Evolutionary conservation across 2,888 invertebrate genomes (phyloP).

Genomic region (Epinotia demarniana): DNA sequence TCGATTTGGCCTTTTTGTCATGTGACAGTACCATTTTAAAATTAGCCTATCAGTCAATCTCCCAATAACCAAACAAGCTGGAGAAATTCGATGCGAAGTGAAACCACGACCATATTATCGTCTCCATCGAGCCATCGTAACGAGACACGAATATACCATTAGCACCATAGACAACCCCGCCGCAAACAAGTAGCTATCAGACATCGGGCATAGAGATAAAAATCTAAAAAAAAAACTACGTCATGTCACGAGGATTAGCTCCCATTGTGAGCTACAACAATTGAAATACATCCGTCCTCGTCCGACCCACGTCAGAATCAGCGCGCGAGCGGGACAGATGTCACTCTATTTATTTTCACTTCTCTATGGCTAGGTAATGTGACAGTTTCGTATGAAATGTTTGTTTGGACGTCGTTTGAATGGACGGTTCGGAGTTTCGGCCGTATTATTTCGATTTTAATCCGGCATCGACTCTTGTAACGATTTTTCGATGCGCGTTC

Average conservation of each 20-base stretch:
- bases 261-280: conserved; percentile 79
- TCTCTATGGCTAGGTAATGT: conserved; percentile 77
- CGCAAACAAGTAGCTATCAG: conserved; percentile 78
- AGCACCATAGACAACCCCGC: conserved; percentile 68
- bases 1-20: not conserved
- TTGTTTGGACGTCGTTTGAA: conserved; percentile 76
- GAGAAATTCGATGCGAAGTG: conserved; percentile 35
- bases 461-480: conserved; percentile 63
- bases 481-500: conserved; percentile 49
- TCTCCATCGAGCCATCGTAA: conserved; percentile 56
- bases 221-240: conserved; percentile 66
- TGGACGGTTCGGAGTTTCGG: conserved; percentile 67
- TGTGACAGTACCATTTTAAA: conserved; percentile 18
- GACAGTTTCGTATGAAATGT: conserved; percentile 82
- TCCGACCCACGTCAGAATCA: conserved; percentile 56
- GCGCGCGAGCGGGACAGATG: conserved; percentile 64
- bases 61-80: conserved; percentile 28
- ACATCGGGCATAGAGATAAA: conserved; percentile 73
- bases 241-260: conserved; percentile 81
- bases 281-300: conserved; percentile 73
- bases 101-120: conserved; percentile 38
- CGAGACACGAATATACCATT: conserved; percentile 79
- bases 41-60: conserved; percentile 32
- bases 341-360: conserved; percentile 78
- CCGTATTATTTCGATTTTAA: conserved; percentile 77